These are phyloP conservation scores for Nymphalis urticae DNA, from an alignment of 2,888 invertebrate genomes.

Conservation along the genomic window DNA sequence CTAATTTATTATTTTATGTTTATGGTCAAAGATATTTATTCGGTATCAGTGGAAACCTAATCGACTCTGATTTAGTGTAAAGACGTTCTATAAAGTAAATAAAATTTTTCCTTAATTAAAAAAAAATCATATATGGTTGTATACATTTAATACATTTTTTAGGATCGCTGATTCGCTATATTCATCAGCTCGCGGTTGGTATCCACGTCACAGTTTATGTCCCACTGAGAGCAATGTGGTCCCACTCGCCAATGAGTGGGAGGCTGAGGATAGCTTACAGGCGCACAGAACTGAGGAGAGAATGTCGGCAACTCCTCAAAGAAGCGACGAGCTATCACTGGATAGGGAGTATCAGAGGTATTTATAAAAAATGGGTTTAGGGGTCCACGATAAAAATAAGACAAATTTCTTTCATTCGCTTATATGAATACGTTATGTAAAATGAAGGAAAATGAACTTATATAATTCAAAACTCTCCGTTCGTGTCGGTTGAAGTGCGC, in stretches of 20 bases:
- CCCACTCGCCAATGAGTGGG: conserved; percentile 61
- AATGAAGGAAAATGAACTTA: no score
- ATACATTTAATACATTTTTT: conserved; percentile 13
- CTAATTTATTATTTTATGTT: no score
- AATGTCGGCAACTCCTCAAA: conserved; percentile 47
- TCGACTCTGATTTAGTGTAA: no score
- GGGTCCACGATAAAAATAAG: no score
- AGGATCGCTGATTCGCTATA: conserved; percentile 55
- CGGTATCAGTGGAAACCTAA: no score
- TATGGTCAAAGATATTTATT: no score
- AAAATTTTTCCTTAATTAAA: no score
- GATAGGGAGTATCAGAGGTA: conserved; percentile 71
- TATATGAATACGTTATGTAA: no score
- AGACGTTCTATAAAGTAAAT: no score
- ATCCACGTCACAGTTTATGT: conserved; percentile 52
- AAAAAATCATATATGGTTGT: neutral
- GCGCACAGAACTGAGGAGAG: conserved; percentile 27
- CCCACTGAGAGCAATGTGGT: conserved; percentile 45
- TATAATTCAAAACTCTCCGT: no score
- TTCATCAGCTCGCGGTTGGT: conserved; percentile 60
- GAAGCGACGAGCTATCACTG: conserved; percentile 54
- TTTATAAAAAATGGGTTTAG: neutral
- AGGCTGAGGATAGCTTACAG: conserved; percentile 57
- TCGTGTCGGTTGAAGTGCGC: no score
- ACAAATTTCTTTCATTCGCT: no score